phyloP scores from a whole-genome alignment of 2,113 vertebrate genomes.

The Arizona elegans region DNA sequence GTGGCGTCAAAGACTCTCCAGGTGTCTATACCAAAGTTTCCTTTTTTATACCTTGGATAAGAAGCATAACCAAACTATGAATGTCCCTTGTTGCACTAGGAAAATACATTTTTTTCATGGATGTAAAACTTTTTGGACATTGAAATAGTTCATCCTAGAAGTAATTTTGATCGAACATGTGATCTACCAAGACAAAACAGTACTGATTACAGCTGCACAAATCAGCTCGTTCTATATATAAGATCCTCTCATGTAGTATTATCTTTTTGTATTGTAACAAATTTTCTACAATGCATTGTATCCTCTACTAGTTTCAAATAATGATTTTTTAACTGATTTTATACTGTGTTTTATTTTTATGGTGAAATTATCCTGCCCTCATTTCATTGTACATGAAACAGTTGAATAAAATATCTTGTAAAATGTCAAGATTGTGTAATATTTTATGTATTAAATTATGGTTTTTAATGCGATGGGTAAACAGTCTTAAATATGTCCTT shows the following conservation, averaged over 20 bases:
- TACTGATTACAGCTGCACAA: not conserved
- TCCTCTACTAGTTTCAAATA: not conserved
- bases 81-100: not conserved
- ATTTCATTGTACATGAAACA: not conserved
- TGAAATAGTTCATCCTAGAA: not conserved
- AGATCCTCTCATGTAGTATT: not conserved
- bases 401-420: not conserved
- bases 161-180: not conserved
- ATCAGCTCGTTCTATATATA: not conserved
- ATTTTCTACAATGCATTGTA: not conserved
- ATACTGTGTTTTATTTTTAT: not conserved
- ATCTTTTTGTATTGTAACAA: not conserved
- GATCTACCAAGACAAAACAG: not conserved
- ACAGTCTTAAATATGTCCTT: not conserved
- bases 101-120: not conserved
- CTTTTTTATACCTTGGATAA: constrained; percentile 90
- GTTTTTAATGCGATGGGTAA: not conserved
- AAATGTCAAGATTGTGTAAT: not conserved
- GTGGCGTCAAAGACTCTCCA: constrained; percentile 86
- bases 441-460: not conserved
- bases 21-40: constrained; percentile 97
- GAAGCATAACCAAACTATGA: constrained; percentile 78
- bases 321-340: not conserved
- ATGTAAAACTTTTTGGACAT: not conserved
- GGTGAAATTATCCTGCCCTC: not conserved